Evolutionary conservation across 92 coral and sea anemone species (phyloP), one percentile per base, ranked within the genome.

Genomic region (Meandrina meandrites): DNA sequence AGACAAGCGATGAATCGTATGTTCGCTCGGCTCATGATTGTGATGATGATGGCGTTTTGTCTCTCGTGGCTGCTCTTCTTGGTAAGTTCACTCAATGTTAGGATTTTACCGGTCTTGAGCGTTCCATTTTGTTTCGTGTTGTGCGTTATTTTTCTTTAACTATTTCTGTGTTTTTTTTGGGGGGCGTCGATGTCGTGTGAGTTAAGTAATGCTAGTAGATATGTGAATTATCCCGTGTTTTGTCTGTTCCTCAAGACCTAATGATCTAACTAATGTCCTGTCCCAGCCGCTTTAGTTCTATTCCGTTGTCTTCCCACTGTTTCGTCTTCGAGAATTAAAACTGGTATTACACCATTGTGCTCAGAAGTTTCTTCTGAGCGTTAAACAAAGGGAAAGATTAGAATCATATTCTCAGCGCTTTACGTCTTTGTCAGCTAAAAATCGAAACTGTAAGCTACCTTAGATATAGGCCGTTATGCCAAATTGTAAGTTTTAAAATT

Each of bases 1-100:
- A 72, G 81, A n/a, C 91, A 84, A 7, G 80, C 80, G 15, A 88
- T 91, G 91, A 91, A 91, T 32, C 84, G 78, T 18, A 91, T 91
- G 94, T 91, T 91, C 67, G 94, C 94, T 66, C 89, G 94, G 1
- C 82, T 91, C 72, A 91, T 91, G 94, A 84, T 91, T 24, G 94
- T 88, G 1, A 86, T 91, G 75, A 88, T 91, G 94, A 58, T 91
- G 2, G 83, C 76, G 24, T 91, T 91, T 47, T 88, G 87, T 45
- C 10, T 91, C 17, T 91, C 94, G 32, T 91, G 94, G 94, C 84
- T 91, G 11, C 70, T 88, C 53, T 91, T 91, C 83, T 76, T 91
- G 94, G 94, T 91, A 85, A 91, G 94, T 91, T 36, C 37, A 7
- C 8, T 5, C 8, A 83, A 5, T 54, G 48, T 42, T 24, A 11